Conservation (phyloP, 2,888 invertebrate species). For the Xestia xanthographa region DNA sequence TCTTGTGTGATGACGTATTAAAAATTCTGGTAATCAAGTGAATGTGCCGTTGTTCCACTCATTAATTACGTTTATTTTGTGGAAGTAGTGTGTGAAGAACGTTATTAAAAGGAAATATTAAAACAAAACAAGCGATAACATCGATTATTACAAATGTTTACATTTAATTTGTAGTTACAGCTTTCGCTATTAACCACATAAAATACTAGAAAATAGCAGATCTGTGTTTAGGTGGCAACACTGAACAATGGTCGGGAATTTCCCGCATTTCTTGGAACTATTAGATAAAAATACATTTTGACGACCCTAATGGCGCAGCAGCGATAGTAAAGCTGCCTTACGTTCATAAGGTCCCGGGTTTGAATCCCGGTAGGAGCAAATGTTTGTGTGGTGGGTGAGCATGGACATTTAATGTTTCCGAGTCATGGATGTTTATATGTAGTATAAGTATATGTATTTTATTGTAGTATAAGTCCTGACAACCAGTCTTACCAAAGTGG, state of each 20-base stretch:
- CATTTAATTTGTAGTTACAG: too few relatives aligned
- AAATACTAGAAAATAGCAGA: constrained; percentile 17
- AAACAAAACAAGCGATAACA: background rate
- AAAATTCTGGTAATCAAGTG: constrained; percentile 28
- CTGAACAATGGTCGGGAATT: background rate
- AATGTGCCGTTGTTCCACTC: background rate
- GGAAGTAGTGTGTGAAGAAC: background rate
- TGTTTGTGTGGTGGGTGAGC: too few relatives aligned
- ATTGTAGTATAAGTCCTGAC: too few relatives aligned
- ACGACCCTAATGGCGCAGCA: too few relatives aligned
- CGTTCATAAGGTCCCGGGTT: too few relatives aligned
- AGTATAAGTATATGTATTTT: too few relatives aligned
- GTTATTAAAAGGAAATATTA: background rate
- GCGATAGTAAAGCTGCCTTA: too few relatives aligned
- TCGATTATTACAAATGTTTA: background rate
- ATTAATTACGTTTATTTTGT: background rate
- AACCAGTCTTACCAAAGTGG: too few relatives aligned
- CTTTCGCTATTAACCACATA: background rate
- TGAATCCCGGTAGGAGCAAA: too few relatives aligned
- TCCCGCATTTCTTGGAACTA: constrained; percentile 8
- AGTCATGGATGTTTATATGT: too few relatives aligned
- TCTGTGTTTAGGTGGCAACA: constrained; percentile 22
- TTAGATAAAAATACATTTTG: too few relatives aligned
- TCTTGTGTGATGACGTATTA: constrained; percentile 10
- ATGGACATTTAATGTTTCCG: too few relatives aligned